These are phyloP conservation scores for Drosophila neotestacea DNA, from an alignment of 2,888 invertebrate genomes.

Conservation along the genomic window DNA sequence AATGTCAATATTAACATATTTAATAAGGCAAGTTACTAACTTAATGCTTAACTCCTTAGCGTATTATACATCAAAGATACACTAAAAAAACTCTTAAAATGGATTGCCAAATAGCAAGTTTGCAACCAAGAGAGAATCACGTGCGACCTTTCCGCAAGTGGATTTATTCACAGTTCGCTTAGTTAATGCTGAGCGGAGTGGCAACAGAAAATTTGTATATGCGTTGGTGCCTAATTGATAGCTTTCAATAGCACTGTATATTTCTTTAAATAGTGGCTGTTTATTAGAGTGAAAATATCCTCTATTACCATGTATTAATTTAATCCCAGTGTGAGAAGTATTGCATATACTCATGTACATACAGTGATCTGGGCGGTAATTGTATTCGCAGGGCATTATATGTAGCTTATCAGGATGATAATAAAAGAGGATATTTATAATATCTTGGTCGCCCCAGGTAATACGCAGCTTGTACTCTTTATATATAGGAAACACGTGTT, in stretches of 20 bases:
- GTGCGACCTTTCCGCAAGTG: constrained; percentile 88
- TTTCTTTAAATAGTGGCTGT: constrained; percentile 92
- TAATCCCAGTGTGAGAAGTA: constrained; percentile 87
- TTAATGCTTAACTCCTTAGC: background rate
- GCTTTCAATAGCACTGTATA: constrained; percentile 87
- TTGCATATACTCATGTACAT: constrained; percentile 96
- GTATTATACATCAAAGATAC: background rate
- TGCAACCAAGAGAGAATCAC: constrained; percentile 86
- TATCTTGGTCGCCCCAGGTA: constrained; percentile 99
- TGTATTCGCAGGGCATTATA: constrained; percentile 93
- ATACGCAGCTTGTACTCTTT: constrained; percentile 93
- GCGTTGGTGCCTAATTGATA: constrained; percentile 87
- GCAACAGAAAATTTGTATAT: constrained; percentile 70
- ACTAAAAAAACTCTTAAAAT: constrained; percentile 12
- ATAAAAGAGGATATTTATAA: constrained; percentile 94
- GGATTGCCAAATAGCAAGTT: constrained; percentile 84
- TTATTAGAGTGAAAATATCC: constrained; percentile 94
- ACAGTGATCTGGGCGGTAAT: constrained; percentile 98
- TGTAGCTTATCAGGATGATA: constrained; percentile 92
- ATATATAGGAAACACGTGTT: constrained; percentile 93
- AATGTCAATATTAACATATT: background rate
- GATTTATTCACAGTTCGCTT: constrained; percentile 87
- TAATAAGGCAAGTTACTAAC: background rate
- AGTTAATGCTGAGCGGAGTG: constrained; percentile 85
- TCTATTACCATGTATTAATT: constrained; percentile 94